A percentile compares a stretch with the other conserved stretches of the same genome.
phyloP scores from a whole-genome alignment of 2,888 invertebrate genomes.

The Saturnia japonica region DNA sequence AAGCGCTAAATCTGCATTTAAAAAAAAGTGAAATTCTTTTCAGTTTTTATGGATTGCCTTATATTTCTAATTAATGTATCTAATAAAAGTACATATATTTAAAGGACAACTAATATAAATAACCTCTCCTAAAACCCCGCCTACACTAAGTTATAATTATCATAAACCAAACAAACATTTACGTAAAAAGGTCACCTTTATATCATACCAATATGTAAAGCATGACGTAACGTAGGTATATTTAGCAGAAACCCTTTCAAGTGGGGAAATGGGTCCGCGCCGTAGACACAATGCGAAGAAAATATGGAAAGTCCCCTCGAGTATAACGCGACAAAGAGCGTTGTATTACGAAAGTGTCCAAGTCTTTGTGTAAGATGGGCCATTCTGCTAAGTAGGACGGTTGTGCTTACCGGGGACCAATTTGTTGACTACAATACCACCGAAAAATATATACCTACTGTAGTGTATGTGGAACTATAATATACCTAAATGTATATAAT shows the following conservation, averaged over 20 bases:
- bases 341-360: conserved; percentile 49
- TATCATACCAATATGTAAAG: neutral
- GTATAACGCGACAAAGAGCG: conserved; percentile 47
- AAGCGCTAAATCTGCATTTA: too few relatives aligned
- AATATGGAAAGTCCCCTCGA: conserved; percentile 40
- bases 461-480: too few relatives aligned
- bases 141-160: neutral
- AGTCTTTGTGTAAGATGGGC: conserved; percentile 36
- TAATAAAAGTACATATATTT: neutral
- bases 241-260: conserved; percentile 42
- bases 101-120: neutral
- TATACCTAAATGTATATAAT: too few relatives aligned
- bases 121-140: neutral
- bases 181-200: neutral
- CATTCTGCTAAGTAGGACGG: conserved; percentile 44
- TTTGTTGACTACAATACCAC: conserved; percentile 3
- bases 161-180: conserved; percentile 1
- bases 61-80: neutral
- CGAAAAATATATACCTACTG: neutral
- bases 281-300: conserved; percentile 45
- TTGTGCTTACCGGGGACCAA: conserved; percentile 5
- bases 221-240: conserved; percentile 6
- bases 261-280: conserved; percentile 48
- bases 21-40: too few relatives aligned
- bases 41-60: too few relatives aligned